Percentiles rank a stretch among this genome's conserved stretches.
phyloP scores from a whole-genome alignment of 2,888 invertebrate genomes.

The Apoderus coryli region DNA sequence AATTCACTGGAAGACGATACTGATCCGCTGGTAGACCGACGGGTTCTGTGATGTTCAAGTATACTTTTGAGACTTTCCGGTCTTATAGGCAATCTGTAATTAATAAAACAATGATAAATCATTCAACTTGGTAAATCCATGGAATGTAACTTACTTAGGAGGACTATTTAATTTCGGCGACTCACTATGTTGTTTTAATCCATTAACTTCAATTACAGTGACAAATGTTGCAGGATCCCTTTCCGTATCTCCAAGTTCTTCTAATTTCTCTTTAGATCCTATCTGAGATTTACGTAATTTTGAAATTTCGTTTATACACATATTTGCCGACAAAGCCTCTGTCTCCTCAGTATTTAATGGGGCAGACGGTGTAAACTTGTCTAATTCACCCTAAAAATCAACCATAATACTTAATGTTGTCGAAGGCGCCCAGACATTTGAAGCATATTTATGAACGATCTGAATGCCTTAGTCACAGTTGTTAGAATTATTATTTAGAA shows the following conservation, averaged over 20 bases:
- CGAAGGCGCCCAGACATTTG: too few relatives aligned
- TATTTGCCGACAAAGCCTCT: constrained; percentile 36
- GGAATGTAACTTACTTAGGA: constrained; percentile 27
- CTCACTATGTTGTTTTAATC: constrained; percentile 36
- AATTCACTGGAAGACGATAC: constrained; percentile 41
- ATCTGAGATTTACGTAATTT: too few relatives aligned
- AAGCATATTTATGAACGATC: too few relatives aligned
- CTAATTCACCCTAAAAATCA: background rate
- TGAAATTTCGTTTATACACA: constrained; percentile 59
- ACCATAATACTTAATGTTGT: too few relatives aligned
- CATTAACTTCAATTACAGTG: constrained; percentile 81
- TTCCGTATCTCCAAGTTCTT: too few relatives aligned
- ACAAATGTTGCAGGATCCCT: constrained; percentile 53
- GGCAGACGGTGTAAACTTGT: constrained; percentile 5
- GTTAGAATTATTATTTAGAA: too few relatives aligned
- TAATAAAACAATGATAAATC: too few relatives aligned
- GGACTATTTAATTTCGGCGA: constrained; percentile 24
- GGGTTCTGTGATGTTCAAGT: constrained; percentile 23
- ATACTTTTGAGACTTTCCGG: constrained; percentile 21
- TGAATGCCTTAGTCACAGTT: too few relatives aligned
- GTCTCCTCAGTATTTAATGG: constrained; percentile 22
- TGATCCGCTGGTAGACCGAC: constrained; percentile 31
- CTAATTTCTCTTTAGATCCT: too few relatives aligned
- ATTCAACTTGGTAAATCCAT: too few relatives aligned
- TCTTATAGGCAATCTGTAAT: constrained; percentile 23